These are phyloP conservation scores for Galago senegalensis DNA, from an alignment of 2,797 vertebrate genomes.

Conservation along the genomic window DNA sequence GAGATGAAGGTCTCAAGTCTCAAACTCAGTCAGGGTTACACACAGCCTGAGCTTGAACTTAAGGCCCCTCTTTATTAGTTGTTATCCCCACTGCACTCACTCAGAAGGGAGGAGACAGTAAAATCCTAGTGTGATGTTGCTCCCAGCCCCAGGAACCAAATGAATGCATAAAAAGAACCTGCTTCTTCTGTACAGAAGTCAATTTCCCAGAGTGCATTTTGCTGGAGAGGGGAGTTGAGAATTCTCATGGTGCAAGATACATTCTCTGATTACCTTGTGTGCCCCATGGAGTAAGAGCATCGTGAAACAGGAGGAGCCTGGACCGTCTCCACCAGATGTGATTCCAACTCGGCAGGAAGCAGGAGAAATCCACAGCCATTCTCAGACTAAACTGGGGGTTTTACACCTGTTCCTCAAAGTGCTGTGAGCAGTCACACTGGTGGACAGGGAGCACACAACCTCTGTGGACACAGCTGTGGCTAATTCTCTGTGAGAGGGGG, in stretches of 20 bases:
- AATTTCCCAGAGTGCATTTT: fast-evolving
- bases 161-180: not conserved
- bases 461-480: conserved; percentile 18
- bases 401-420: not conserved
- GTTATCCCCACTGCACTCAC: fast-evolving
- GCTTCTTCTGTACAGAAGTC: not conserved
- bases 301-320: not conserved
- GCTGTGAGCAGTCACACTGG: not conserved
- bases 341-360: not conserved
- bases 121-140: not conserved
- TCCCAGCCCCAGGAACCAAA: not conserved
- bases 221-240: not conserved
- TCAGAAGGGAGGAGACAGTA: not conserved
- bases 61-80: not conserved
- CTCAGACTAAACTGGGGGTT: not conserved
- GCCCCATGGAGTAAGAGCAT: not conserved
- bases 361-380: not conserved
- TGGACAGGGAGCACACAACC: not conserved
- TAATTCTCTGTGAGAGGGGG: not conserved
- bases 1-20: not conserved
- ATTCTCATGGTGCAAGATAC: not conserved
- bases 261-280: fast-evolving
- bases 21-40: not conserved
- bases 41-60: not conserved
- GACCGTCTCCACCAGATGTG: not conserved